Evolutionary conservation across 2,888 invertebrate species (phyloP).

Genomic region (Glaucopsyche alexis): DNA sequence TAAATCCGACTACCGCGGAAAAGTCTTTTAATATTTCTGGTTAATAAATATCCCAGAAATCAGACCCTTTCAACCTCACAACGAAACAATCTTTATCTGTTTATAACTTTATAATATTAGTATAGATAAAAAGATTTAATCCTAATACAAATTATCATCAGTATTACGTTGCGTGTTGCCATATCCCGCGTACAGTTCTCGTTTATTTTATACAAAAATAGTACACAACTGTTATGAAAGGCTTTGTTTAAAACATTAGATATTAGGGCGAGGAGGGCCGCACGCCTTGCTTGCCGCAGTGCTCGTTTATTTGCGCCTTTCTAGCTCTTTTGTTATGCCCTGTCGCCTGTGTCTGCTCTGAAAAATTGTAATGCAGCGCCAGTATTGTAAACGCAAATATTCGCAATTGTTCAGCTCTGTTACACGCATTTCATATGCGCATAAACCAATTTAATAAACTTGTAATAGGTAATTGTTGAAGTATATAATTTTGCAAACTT

Average conservation of each 20-base stretch:
- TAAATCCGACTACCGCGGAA: too few relatives aligned
- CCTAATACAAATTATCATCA: neutral
- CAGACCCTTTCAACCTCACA: too few relatives aligned
- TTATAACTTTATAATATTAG: too few relatives aligned
- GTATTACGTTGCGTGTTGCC: neutral
- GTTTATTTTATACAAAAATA: conserved; percentile 15
- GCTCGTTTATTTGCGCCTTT: conserved; percentile 77
- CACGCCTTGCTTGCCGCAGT: conserved; percentile 63
- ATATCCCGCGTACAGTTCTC: neutral
- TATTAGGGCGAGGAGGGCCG: conserved; percentile 43
- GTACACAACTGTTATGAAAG: conserved; percentile 32
- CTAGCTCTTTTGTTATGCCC: conserved; percentile 75
- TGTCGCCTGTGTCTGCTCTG: conserved; percentile 75
- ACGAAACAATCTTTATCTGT: too few relatives aligned
- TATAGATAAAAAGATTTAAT: neutral
- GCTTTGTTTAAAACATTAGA: conserved; percentile 43
- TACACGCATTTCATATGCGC: conserved; percentile 20
- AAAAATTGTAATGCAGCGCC: conserved; percentile 74
- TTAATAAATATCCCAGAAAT: too few relatives aligned
- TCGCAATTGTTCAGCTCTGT: conserved; percentile 58
- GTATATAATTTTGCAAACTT: too few relatives aligned
- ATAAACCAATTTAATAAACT: neutral
- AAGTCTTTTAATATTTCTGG: too few relatives aligned
- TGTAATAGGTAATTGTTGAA: neutral
- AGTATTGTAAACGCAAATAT: conserved; percentile 65